These are phyloP conservation scores for Macropis europaea DNA, from an alignment of 2,888 invertebrate genomes.

Conservation along the genomic window DNA sequence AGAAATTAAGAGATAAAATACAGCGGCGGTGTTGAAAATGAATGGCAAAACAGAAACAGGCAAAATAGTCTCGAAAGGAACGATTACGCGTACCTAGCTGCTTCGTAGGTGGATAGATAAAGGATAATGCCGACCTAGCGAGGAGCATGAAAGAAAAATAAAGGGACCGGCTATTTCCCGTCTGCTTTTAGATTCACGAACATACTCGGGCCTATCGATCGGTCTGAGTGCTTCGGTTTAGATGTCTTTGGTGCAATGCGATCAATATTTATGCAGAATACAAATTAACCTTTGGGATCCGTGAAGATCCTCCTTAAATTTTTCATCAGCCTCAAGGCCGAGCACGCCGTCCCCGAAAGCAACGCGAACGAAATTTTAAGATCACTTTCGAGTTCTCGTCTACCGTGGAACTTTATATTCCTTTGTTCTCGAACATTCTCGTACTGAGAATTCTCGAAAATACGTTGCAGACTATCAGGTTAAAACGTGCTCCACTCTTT, in stretches of 20 bases:
- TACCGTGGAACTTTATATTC: too few species aligned
- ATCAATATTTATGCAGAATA: slow-evolving; percentile 63
- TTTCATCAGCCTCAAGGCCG: neutral
- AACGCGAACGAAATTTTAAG: neutral
- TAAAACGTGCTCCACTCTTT: too few species aligned
- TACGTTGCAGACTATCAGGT: too few species aligned
- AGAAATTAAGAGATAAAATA: slow-evolving; percentile 22
- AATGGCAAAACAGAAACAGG: neutral
- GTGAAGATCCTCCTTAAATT: neutral
- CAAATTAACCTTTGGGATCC: slow-evolving; percentile 26
- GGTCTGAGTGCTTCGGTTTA: slow-evolving; percentile 47
- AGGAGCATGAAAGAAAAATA: slow-evolving; percentile 31
- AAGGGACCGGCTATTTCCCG: slow-evolving; percentile 27
- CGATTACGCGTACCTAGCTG: neutral
- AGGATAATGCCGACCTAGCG: slow-evolving; percentile 16
- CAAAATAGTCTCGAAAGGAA: slow-evolving; percentile 1
- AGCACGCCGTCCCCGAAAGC: neutral
- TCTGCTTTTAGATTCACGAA: slow-evolving; percentile 60
- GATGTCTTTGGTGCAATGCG: slow-evolving; percentile 62
- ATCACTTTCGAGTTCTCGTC: neutral
- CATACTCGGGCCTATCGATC: slow-evolving; percentile 62
- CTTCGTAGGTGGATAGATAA: slow-evolving; percentile 4
- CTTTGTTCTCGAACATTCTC: neutral
- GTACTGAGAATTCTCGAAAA: neutral
- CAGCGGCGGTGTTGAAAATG: neutral